phyloP scores from a whole-genome alignment of 2,113 vertebrate species.

The Poeciliopsis prolifica region DNA sequence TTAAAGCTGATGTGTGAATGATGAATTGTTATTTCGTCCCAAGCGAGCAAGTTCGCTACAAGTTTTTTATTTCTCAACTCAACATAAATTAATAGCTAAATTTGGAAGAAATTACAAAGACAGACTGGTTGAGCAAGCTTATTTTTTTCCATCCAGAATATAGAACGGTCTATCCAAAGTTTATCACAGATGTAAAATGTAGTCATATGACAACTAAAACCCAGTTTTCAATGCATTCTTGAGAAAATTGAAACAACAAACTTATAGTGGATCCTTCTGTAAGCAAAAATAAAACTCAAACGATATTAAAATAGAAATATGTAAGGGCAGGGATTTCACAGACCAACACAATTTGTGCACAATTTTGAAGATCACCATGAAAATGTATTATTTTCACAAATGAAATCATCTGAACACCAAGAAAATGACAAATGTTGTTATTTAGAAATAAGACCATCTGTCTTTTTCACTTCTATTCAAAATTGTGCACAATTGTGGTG shows the following conservation, averaged over 20 bases:
- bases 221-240: neutral
- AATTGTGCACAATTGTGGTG: neutral
- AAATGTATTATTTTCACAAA: too few species aligned
- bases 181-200: neutral
- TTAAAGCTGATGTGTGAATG: slow-evolving; percentile 54
- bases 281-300: too few species aligned
- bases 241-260: neutral
- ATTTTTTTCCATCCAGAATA: neutral
- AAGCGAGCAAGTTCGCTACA: neutral
- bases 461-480: neutral
- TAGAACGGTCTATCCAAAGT: neutral
- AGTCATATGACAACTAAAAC: neutral
- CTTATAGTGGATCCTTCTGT: too few species aligned
- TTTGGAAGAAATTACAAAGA: neutral
- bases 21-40: slow-evolving; percentile 32
- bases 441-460: neutral
- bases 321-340: too few species aligned
- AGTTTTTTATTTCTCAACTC: slow-evolving; percentile 32
- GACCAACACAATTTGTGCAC: too few species aligned
- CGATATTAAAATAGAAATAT: too few species aligned
- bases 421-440: neutral
- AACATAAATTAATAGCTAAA: neutral
- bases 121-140: neutral
- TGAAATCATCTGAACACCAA: too few species aligned
- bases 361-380: neutral